Conservation (phyloP, 2,888 invertebrate species). For the Phyllotreta striolata region DNA sequence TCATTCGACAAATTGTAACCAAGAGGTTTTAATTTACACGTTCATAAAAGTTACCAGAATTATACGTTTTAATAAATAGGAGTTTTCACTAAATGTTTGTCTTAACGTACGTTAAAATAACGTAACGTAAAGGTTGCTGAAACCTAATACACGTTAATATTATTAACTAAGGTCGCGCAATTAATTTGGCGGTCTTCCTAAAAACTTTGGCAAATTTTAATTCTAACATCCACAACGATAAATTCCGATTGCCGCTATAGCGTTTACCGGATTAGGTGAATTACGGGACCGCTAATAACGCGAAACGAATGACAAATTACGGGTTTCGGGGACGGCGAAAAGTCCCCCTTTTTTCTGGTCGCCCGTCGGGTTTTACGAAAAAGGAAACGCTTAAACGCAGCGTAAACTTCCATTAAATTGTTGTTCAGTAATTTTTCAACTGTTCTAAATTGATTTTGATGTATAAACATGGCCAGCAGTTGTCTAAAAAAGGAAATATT, state of each 20-base stretch:
- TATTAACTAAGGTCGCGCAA: no score
- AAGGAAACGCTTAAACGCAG: conserved; percentile 38
- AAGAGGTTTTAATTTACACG: no score
- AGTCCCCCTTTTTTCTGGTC: neutral
- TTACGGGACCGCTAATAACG: conserved; percentile 6
- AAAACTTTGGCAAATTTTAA: no score
- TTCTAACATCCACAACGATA: no score
- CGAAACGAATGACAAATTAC: conserved; percentile 17
- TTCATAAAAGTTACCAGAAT: no score
- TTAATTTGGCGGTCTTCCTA: no score
- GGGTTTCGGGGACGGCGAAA: conserved; percentile 1
- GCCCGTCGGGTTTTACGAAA: conserved; percentile 8
- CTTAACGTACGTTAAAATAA: no score
- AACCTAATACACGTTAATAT: no score
- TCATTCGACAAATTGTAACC: neutral
- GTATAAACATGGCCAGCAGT: conserved; percentile 45
- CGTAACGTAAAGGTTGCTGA: no score
- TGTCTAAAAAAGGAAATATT: conserved; percentile 52
- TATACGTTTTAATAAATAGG: no score
- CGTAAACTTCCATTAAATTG: conserved; percentile 43
- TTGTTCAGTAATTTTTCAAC: conserved; percentile 43
- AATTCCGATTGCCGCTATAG: neutral
- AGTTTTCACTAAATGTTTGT: no score
- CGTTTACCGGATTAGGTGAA: conserved; percentile 13
- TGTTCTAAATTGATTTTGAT: conserved; percentile 47